Conservation (phyloP, 1,140 invertebrate species). For the Halyomorpha halys region DNA sequence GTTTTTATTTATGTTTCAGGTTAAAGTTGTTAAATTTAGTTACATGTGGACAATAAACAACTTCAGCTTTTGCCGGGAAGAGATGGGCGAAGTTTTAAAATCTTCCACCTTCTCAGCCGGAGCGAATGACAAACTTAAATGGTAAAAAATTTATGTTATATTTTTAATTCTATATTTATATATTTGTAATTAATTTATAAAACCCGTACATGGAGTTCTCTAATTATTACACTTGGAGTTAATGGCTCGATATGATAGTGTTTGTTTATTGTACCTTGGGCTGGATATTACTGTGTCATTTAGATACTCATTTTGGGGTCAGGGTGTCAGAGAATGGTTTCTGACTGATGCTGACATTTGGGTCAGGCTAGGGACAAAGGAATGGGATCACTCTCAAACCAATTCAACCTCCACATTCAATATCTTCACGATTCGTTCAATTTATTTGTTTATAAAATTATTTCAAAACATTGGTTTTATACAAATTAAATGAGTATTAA, state of each 20-base stretch:
- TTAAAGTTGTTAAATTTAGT: slow-evolving; percentile 99
- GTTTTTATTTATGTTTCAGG: slow-evolving; percentile 48
- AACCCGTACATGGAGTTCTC: no score
- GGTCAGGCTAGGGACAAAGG: slow-evolving; percentile 9
- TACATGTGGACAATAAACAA: slow-evolving; percentile 99
- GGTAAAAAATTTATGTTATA: no score
- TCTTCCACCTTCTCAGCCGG: slow-evolving; percentile 98
- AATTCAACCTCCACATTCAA: no score
- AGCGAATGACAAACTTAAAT: slow-evolving; percentile 98
- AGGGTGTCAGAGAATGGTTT: slow-evolving; percentile 10
- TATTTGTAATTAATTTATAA: no score
- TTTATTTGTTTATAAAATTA: no score
- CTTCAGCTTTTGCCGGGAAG: slow-evolving; percentile 98
- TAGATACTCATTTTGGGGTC: slow-evolving; percentile 5
- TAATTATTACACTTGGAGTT: background rate
- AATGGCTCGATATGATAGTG: background rate
- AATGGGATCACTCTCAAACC: slow-evolving; percentile 7
- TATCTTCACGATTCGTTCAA: no score
- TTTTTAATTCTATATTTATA: no score
- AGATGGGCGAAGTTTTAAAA: slow-evolving; percentile 99
- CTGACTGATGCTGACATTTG: slow-evolving; percentile 13
- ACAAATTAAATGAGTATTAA: no score
- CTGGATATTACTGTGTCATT: slow-evolving; percentile 3
- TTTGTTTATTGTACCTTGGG: background rate
- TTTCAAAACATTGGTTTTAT: no score